These are phyloP conservation scores for Regulus satrapa DNA, from an alignment of 2,113 vertebrate species.

Conservation along the genomic window DNA sequence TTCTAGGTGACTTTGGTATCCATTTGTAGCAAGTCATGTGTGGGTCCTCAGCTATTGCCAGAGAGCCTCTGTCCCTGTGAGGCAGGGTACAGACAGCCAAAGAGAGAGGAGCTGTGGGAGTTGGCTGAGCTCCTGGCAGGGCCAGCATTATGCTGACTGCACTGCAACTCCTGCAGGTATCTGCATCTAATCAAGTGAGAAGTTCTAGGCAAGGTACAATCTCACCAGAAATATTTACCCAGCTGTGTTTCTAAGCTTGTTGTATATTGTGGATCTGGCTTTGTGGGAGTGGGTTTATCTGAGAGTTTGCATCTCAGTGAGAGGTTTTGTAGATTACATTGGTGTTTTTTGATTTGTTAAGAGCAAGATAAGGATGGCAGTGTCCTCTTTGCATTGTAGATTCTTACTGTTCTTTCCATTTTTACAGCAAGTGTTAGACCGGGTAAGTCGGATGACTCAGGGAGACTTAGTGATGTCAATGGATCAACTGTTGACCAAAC, in stretches of 20 bases:
- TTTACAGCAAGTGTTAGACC: constrained; percentile 91
- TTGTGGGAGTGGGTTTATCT: not conserved
- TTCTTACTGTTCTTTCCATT: constrained; percentile 9
- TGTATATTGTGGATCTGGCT: not conserved
- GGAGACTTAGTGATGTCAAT: constrained; percentile 97
- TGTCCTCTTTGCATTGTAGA: not conserved
- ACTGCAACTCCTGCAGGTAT: not conserved
- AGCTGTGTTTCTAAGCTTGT: not conserved
- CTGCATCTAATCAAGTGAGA: not conserved
- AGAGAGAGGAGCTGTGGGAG: not conserved
- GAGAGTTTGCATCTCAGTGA: not conserved
- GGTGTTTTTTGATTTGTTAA: not conserved
- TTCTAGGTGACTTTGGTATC: not conserved
- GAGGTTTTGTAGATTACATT: not conserved
- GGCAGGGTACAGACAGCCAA: not conserved
- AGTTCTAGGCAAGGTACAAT: not conserved
- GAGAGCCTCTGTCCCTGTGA: not conserved
- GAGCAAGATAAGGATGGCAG: not conserved
- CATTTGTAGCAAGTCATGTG: not conserved
- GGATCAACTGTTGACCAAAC: constrained; percentile 97
- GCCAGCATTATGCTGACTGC: not conserved
- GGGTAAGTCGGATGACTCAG: constrained; percentile 94
- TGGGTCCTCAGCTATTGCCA: not conserved
- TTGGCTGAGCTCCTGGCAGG: not conserved
- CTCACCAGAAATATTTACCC: not conserved